Evolutionary conservation across 2,113 vertebrate genomes (phyloP).

Genomic region (Fregata magnificens): DNA sequence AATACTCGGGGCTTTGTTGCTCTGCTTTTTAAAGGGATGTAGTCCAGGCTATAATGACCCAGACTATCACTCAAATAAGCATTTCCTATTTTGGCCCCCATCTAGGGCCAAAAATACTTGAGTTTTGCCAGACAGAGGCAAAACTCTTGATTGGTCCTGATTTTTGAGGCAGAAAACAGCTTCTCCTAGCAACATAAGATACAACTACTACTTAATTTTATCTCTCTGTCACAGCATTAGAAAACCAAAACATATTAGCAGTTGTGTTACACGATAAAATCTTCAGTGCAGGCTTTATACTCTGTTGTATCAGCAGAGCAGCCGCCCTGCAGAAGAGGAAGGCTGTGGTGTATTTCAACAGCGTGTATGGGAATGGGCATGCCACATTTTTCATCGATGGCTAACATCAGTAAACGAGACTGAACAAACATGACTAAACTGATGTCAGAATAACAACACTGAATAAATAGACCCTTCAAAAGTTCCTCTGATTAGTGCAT

Average conservation of each 20-base stretch:
- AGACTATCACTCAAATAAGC: constrained; percentile 21
- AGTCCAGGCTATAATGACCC: neutral
- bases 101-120: neutral
- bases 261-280: neutral
- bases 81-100: constrained; percentile 11
- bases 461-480: constrained; percentile 2
- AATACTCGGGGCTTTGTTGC: constrained; percentile 20
- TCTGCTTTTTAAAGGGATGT: constrained; percentile 20
- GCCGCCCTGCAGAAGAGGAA: neutral
- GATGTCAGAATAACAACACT: neutral
- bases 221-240: neutral
- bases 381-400: neutral
- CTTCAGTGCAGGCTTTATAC: neutral
- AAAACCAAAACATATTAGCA: neutral
- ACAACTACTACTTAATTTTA: neutral
- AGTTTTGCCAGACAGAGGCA: neutral
- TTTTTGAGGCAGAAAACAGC: neutral
- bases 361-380: neutral
- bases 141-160: neutral
- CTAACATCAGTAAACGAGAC: constrained; percentile 41
- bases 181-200: neutral
- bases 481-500: neutral
- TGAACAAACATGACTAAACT: constrained; percentile 6
- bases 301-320: neutral
- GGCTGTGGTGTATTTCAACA: neutral